phyloP scores from a whole-genome alignment of 2,888 invertebrate genomes.

The Kryphioiulus occultus region DNA sequence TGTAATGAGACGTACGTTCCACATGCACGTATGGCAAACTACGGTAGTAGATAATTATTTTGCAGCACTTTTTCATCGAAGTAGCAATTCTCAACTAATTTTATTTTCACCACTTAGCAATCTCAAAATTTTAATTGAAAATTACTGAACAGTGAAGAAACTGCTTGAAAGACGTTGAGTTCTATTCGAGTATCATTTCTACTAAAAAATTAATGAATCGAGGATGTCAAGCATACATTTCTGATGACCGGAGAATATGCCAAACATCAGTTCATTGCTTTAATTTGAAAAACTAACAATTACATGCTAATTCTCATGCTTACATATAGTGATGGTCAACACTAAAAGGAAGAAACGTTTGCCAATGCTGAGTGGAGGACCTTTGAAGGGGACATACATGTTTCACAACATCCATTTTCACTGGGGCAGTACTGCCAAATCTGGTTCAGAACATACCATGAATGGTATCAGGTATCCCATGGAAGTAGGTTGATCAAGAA shows the following conservation, averaged over 20 bases:
- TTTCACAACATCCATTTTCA: constrained; percentile 65
- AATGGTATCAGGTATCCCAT: constrained; percentile 55
- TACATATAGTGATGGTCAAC: background rate
- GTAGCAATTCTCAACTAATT: too few relatives aligned
- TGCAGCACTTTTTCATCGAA: too few relatives aligned
- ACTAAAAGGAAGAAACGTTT: background rate
- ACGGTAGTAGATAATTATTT: too few relatives aligned
- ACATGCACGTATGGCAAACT: too few relatives aligned
- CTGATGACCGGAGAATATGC: background rate
- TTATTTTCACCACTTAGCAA: too few relatives aligned
- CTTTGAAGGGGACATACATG: constrained; percentile 58
- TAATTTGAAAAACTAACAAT: background rate
- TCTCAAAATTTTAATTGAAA: too few relatives aligned
- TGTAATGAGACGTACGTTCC: too few relatives aligned
- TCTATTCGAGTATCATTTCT: too few relatives aligned
- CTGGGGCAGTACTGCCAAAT: constrained; percentile 62
- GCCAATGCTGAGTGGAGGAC: constrained; percentile 58
- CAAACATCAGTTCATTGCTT: background rate
- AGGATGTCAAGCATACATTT: too few relatives aligned
- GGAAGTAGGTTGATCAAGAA: constrained; percentile 49
- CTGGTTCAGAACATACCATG: constrained; percentile 65
- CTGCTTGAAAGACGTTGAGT: too few relatives aligned
- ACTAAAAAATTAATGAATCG: too few relatives aligned
- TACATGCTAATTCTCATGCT: background rate
- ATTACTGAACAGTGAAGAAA: too few relatives aligned